Percentiles rank a stretch among this genome's conserved stretches.
These are phyloP conservation scores for Echiichthys vipera DNA, from an alignment of 2,797 vertebrate species.

Conservation along the genomic window DNA sequence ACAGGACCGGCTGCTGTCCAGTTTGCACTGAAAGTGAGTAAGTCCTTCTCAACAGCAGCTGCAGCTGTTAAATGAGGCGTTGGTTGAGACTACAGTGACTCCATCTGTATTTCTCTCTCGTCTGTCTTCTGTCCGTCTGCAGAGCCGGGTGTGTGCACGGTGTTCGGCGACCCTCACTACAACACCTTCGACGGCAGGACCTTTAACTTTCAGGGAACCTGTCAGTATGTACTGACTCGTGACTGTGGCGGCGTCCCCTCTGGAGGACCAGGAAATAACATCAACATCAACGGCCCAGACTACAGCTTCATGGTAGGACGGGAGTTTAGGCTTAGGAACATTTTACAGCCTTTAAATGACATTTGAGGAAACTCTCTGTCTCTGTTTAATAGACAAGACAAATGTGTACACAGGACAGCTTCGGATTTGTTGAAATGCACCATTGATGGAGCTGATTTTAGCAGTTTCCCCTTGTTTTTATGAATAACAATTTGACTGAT, in stretches of 20 bases:
- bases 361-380: no score
- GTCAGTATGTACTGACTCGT: constrained; percentile 95
- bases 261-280: constrained; percentile 46
- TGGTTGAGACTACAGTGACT: constrained; percentile 22
- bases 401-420: no score
- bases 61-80: background rate
- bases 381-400: no score
- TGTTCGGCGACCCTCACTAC: constrained; percentile 99
- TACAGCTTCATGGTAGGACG: constrained; percentile 87
- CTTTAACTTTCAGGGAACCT: constrained; percentile 99
- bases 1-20: constrained; percentile 98
- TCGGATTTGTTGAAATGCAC: no score
- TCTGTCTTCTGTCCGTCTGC: constrained; percentile 41
- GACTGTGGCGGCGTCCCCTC: constrained; percentile 84
- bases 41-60: constrained; percentile 77
- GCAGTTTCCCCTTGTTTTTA: no score
- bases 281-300: constrained; percentile 66
- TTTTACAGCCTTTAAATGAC: no score
- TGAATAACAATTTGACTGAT: no score
- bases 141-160: constrained; percentile 98
- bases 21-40: constrained; percentile 99
- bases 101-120: background rate
- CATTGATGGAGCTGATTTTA: no score
- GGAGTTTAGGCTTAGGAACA: no score
- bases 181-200: constrained; percentile 98